These are phyloP conservation scores for Vultur gryphus DNA, from an alignment of 2,797 vertebrate species.

Conservation along the genomic window DNA sequence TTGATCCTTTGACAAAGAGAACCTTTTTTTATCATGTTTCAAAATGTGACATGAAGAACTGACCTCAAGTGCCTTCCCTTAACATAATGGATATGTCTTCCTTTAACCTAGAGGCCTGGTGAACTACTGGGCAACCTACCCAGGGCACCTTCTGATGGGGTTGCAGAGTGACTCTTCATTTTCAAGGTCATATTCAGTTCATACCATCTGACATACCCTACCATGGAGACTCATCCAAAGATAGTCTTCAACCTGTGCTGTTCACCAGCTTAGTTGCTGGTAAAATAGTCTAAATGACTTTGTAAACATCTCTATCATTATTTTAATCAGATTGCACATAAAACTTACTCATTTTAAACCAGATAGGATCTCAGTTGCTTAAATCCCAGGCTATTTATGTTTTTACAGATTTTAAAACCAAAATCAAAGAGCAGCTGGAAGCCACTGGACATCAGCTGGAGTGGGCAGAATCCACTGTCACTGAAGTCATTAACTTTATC, in stretches of 20 bases:
- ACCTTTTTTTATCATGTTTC: background rate
- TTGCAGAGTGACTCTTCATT: background rate
- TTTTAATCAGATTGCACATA: background rate
- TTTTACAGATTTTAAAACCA: background rate
- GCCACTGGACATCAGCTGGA: background rate
- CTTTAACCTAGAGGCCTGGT: background rate
- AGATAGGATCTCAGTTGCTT: background rate
- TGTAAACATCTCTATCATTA: background rate
- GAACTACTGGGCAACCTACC: background rate
- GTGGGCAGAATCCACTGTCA: background rate
- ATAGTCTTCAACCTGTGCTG: background rate
- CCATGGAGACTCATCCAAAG: background rate
- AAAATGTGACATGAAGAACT: background rate
- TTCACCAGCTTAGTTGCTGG: background rate
- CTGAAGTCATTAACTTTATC: background rate
- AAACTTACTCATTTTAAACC: background rate
- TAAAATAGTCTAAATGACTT: background rate
- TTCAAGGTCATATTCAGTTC: background rate
- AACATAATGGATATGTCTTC: background rate
- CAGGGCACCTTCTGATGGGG: background rate
- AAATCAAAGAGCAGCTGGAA: background rate
- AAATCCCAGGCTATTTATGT: background rate
- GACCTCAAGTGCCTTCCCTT: background rate
- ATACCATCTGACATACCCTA: background rate
- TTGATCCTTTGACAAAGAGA: background rate